Percentiles rank a stretch among this genome's conserved stretches.
Conservation (phyloP, 2,888 invertebrate genomes). For the Dicycla oo region DNA sequence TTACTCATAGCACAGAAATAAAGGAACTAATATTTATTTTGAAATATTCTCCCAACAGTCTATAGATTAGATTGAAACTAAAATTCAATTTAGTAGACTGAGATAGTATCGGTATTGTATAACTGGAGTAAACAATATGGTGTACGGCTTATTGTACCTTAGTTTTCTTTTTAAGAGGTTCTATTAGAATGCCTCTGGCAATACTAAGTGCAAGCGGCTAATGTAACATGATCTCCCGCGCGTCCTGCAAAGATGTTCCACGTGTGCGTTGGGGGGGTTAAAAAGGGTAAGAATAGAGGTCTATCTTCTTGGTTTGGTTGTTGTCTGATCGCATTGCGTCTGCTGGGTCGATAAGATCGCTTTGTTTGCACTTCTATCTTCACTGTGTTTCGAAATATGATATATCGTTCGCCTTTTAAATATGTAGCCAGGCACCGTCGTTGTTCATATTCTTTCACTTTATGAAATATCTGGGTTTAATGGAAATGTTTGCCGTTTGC, state of each 20-base stretch:
- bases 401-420: constrained; percentile 37
- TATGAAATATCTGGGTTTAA: constrained; percentile 25
- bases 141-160: constrained; percentile 69
- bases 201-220: constrained; percentile 50
- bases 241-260: background rate
- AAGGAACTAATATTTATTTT: constrained; percentile 50
- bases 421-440: constrained; percentile 23
- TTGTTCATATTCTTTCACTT: constrained; percentile 12
- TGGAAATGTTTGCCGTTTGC: constrained; percentile 4
- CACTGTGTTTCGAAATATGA: constrained; percentile 47
- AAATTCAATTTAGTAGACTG: constrained; percentile 64
- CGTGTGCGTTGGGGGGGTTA: background rate
- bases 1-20: constrained; percentile 36
- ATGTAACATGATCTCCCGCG: constrained; percentile 48
- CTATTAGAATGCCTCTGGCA: constrained; percentile 61
- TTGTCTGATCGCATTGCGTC: constrained; percentile 70
- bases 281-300: constrained; percentile 23
- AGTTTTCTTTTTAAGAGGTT: constrained; percentile 59
- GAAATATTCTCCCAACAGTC: constrained; percentile 43
- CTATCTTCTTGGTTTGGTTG: constrained; percentile 57
- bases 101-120: constrained; percentile 60
- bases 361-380: constrained; percentile 72
- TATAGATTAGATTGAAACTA: constrained; percentile 67
- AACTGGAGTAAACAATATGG: constrained; percentile 68
- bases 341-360: constrained; percentile 69